Evolutionary conservation across 2,113 vertebrate genomes (phyloP), one percentile per base, ranked within the genome.

Genomic region (Todiramphus chloris): DNA sequence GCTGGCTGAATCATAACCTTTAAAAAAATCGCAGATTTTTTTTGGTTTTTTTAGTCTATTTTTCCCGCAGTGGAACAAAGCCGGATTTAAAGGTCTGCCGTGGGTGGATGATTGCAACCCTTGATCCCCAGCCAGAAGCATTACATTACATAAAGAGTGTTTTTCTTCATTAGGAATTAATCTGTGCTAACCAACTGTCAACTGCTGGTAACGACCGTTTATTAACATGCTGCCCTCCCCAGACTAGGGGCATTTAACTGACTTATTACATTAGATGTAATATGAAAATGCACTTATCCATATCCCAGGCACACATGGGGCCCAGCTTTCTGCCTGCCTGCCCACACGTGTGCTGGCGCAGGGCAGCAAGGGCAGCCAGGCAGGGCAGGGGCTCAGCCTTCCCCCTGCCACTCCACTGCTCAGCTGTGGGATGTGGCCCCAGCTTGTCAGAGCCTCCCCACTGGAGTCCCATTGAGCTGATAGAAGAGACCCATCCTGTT

Each of bases 81-180:
- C 97, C 58, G 96, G 98, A 98, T 98, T 98, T 98, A 97, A 96
- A 97, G 96, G 97, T 96, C 93, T 95, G 93, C 81, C 2, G 91
- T 97, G 97, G 96, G 97, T 97, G 97, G 97, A 97, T 98, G 97
- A 98, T 97, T 98, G 97, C 95, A 96, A 96, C 93, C 85, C 94
- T 97, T 98, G 96, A 97, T 97, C 96, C 85, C 73, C 67, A 74
- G 98, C 97, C 98, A 98, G 95, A 96, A 96, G 94, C 97, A 92
- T 96, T 97, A 87, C 92, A 95, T 98, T 98, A 98, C 96, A 97
- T 98, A 98, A 98, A 97, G 97, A 96, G 95, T 90, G 97, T 96
- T 97, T 94, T 93, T 77, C 97, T 97, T 98, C 98, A 98, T 98
- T 98, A 98, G 89, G 96, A 97, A 96, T 98, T 98, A 98, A 98